These are phyloP conservation scores for Telmatochromis sp. DNA, from an alignment of 2,113 vertebrate genomes.

Conservation along the genomic window DNA sequence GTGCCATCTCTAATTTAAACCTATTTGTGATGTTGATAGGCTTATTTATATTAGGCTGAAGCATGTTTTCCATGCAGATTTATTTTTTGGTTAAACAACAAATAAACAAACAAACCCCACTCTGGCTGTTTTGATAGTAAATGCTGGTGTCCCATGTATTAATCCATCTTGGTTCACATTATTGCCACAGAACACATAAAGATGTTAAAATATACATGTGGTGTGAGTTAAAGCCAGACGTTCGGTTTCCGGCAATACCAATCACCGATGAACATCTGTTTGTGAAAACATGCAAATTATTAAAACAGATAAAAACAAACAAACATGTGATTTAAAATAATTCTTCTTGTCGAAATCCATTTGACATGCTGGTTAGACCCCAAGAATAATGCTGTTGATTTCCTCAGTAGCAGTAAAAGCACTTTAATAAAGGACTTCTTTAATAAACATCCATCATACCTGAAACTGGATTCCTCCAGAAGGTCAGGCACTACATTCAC, in stretches of 20 bases:
- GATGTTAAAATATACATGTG: background rate
- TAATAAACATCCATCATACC: constrained; percentile 59
- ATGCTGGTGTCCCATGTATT: background rate
- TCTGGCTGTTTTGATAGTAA: background rate
- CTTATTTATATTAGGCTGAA: background rate
- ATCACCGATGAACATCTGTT: background rate
- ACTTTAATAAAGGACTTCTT: background rate
- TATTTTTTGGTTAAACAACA: background rate
- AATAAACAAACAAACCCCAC: background rate
- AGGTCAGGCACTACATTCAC: constrained; percentile 95
- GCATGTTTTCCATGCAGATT: background rate
- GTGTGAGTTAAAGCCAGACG: background rate
- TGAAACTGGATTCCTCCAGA: constrained; percentile 84
- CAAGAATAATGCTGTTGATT: background rate
- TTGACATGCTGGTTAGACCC: background rate
- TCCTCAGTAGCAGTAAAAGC: background rate
- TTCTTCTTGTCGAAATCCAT: background rate
- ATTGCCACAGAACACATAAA: background rate
- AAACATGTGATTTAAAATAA: background rate
- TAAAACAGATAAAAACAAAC: background rate
- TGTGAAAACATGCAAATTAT: background rate
- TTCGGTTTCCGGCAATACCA: background rate
- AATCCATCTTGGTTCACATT: background rate
- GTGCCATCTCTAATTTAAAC: background rate
- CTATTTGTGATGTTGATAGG: background rate